Percentiles rank a stretch among this genome's conserved stretches.
phyloP scores from a whole-genome alignment of 1,140 invertebrate genomes.

The Pseudomyrmex pallidus region DNA sequence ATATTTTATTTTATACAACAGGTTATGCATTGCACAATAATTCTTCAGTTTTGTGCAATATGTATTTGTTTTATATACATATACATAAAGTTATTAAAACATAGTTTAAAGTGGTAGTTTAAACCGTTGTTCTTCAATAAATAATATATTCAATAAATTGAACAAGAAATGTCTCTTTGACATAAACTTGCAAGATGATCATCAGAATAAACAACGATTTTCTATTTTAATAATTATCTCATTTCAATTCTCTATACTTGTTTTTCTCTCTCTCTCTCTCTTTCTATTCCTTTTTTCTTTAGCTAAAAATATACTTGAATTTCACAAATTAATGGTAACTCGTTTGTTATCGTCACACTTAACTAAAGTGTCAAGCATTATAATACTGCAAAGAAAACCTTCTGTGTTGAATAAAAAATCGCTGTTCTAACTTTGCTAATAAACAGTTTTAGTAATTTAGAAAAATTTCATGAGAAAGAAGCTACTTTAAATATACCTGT shows the following conservation, averaged over 20 bases:
- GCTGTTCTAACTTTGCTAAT: slow-evolving; percentile 68
- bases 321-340: slow-evolving; percentile 61
- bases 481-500: slow-evolving; percentile 83
- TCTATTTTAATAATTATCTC: too few relatives aligned
- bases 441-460: slow-evolving; percentile 67
- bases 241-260: too few relatives aligned
- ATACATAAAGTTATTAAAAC: too few relatives aligned
- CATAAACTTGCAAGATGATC: too few relatives aligned
- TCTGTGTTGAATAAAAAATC: slow-evolving; percentile 53
- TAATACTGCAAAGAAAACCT: slow-evolving; percentile 56
- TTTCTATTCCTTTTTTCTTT: neutral
- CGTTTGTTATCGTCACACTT: slow-evolving; percentile 67
- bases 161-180: too few relatives aligned
- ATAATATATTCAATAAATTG: too few relatives aligned
- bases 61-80: neutral
- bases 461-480: slow-evolving; percentile 70
- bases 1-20: slow-evolving; percentile 14
- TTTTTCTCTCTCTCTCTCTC: too few relatives aligned
- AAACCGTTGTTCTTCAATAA: neutral
- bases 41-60: slow-evolving; percentile 23
- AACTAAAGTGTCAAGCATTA: slow-evolving; percentile 71
- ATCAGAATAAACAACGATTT: too few relatives aligned
- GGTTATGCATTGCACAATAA: slow-evolving; percentile 42
- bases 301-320: slow-evolving; percentile 20
- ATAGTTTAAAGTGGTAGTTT: too few relatives aligned